Percentiles rank a stretch among this genome's conserved stretches.
Conservation (phyloP, 2,888 invertebrate species). For the Caenorhabditis uteleia region DNA sequence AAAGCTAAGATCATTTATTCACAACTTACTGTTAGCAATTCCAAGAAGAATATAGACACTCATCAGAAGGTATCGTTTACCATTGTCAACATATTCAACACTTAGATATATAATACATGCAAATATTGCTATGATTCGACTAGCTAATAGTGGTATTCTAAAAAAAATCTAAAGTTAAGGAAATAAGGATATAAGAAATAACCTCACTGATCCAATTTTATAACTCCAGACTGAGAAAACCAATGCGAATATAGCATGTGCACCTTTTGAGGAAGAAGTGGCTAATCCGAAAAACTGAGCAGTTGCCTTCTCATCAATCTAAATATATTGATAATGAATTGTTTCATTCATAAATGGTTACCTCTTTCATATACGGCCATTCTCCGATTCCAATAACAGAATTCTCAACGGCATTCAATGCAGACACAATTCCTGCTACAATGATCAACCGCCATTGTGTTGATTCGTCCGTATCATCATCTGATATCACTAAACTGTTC, state of each 20-base stretch:
- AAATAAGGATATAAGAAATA: neutral
- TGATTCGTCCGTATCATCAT: conserved; percentile 15
- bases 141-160: conserved; percentile 28
- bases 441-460: conserved; percentile 42
- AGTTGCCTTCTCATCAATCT: conserved; percentile 49
- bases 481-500: conserved; percentile 21
- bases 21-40: conserved; percentile 25
- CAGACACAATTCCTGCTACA: conserved; percentile 32
- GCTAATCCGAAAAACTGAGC: conserved; percentile 52
- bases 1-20: neutral
- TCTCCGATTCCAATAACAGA: conserved; percentile 47
- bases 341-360: conserved; percentile 14
- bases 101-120: conserved; percentile 21
- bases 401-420: conserved; percentile 45
- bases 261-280: conserved; percentile 46
- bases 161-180: neutral
- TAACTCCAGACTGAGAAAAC: conserved; percentile 52
- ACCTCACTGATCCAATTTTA: conserved; percentile 44
- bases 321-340: conserved; percentile 1
- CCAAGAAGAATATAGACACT: conserved; percentile 13
- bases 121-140: conserved; percentile 19
- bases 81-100: conserved; percentile 18
- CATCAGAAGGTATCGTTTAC: conserved; percentile 23
- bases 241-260: conserved; percentile 50
- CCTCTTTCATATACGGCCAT: conserved; percentile 51